Percentiles rank a stretch among this genome's conserved stretches.
phyloP scores from a whole-genome alignment of 2,113 vertebrate genomes.

The Eidolon helvum region DNA sequence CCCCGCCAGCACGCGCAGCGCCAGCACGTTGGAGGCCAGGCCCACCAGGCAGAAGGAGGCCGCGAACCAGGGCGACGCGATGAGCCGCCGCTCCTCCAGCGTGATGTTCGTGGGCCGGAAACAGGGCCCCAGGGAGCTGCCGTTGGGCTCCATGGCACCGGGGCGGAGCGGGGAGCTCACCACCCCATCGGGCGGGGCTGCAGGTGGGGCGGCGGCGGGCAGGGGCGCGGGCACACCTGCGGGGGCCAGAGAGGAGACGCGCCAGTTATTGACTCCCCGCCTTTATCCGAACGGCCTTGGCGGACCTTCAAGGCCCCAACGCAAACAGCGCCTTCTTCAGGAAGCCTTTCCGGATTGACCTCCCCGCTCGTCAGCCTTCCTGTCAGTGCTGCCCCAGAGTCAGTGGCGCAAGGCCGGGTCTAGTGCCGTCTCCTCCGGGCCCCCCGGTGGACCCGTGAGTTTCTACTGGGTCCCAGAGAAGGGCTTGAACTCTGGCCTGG shows the following conservation, averaged over 20 bases:
- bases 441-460: background rate
- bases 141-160: slow-evolving; percentile 51
- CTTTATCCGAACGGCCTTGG: background rate
- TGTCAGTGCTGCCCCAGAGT: background rate
- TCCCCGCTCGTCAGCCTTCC: background rate
- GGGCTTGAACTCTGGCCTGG: background rate
- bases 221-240: background rate
- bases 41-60: slow-evolving; percentile 86
- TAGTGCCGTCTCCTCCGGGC: background rate
- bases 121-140: slow-evolving; percentile 46
- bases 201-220: background rate
- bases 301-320: background rate
- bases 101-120: slow-evolving; percentile 59
- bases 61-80: slow-evolving; percentile 88
- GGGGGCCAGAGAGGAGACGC: background rate
- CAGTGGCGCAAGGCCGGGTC: background rate
- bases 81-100: background rate
- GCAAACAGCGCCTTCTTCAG: background rate
- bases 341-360: background rate
- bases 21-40: slow-evolving; percentile 93
- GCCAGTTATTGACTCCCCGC: background rate
- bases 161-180: background rate
- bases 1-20: slow-evolving; percentile 88
- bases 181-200: background rate
- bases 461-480: background rate